Conservation (phyloP, 64 coral and sea anemone genomes). For the Dendrophyllia cribrosa region DNA sequence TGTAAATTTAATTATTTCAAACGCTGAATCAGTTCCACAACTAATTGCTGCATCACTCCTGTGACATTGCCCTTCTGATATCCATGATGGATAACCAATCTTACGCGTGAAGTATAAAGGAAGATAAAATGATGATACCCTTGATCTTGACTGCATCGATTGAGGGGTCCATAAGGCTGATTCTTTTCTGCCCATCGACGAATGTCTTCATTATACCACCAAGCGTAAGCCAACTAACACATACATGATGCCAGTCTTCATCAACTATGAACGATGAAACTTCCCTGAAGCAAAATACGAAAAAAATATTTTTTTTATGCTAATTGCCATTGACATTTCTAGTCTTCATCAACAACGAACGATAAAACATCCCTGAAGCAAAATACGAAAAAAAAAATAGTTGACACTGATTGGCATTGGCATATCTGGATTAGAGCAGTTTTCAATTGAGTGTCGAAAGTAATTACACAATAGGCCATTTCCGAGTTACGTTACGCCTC, state of each 20-base stretch:
- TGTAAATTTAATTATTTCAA: too few relatives aligned
- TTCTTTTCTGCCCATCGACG: background rate
- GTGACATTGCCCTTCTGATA: too few relatives aligned
- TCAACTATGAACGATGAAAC: background rate
- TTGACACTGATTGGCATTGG: too few relatives aligned
- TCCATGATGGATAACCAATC: too few relatives aligned
- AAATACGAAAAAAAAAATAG: too few relatives aligned
- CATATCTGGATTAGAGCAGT: background rate
- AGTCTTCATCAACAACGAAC: slow-evolving; percentile 1
- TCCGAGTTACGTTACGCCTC: too few relatives aligned
- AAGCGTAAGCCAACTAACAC: slow-evolving; percentile 4
- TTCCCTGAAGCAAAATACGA: background rate
- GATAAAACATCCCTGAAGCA: background rate
- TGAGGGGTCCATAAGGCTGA: background rate
- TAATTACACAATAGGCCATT: too few relatives aligned
- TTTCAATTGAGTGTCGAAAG: too few relatives aligned
- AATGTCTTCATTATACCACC: slow-evolving; percentile 15
- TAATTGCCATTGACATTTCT: background rate
- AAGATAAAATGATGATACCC: background rate
- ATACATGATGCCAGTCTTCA: slow-evolving; percentile 32
- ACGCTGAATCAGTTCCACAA: too few relatives aligned
- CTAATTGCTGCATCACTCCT: too few relatives aligned
- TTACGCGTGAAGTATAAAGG: too few relatives aligned
- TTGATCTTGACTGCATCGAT: background rate
- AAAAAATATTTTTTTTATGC: too few relatives aligned